phyloP scores from a whole-genome alignment of 2,797 vertebrate genomes.

The Labroides dimidiatus region DNA sequence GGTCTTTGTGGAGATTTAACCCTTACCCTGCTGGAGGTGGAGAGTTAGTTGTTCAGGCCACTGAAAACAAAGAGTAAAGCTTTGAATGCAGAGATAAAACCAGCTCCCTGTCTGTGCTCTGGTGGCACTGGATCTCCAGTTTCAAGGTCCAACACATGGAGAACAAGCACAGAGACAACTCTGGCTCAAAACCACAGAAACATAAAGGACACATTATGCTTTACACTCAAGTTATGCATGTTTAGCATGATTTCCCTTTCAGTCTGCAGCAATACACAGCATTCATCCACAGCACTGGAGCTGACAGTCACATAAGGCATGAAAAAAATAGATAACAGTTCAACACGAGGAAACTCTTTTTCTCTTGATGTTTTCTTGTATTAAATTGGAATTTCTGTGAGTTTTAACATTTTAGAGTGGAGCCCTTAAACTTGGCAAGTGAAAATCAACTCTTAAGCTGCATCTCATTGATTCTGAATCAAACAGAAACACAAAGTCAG shows the following conservation, averaged over 20 bases:
- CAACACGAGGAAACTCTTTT: background rate
- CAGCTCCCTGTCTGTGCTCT: background rate
- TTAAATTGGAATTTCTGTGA: background rate
- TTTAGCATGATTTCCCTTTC: background rate
- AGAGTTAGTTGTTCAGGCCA: slow-evolving; percentile 2
- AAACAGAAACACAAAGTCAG: background rate
- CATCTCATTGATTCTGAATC: background rate
- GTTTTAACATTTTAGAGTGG: background rate
- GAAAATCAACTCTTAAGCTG: background rate
- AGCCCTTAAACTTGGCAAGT: background rate
- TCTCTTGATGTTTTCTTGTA: background rate
- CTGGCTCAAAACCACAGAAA: background rate
- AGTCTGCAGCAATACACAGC: background rate
- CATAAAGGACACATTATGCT: background rate
- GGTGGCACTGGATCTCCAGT: background rate
- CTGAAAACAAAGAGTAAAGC: slow-evolving; percentile 1
- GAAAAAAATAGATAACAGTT: slow-evolving; percentile 3
- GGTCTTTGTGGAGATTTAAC: slow-evolving; percentile 7
- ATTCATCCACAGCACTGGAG: background rate
- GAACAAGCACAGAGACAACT: background rate
- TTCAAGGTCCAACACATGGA: background rate
- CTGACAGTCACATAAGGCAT: background rate
- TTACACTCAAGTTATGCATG: background rate
- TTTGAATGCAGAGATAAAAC: slow-evolving; percentile 10
- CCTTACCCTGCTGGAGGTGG: too few species aligned